Conservation (phyloP, 2,888 invertebrate species). For the Acrobasis suavella region DNA sequence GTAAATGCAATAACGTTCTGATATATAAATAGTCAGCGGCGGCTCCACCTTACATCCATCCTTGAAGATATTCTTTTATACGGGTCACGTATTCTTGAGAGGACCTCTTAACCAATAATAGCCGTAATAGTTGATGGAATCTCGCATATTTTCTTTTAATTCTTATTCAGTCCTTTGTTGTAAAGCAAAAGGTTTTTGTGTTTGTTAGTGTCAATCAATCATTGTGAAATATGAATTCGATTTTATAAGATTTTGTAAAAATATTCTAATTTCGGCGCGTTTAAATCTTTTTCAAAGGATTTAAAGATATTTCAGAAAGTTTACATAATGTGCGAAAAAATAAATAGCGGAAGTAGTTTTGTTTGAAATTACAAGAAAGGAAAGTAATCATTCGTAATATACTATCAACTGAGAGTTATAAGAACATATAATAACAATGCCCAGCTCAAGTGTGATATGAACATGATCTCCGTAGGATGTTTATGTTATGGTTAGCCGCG, state of each 20-base stretch:
- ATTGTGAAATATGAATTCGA: not conserved
- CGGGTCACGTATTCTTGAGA: conserved; percentile 76
- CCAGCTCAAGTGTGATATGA: not conserved
- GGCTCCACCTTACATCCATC: conserved; percentile 46
- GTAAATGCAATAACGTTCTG: conserved; percentile 55
- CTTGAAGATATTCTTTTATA: conserved; percentile 58
- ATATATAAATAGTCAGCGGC: conserved; percentile 61
- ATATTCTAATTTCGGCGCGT: conserved; percentile 32
- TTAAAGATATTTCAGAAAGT: not conserved
- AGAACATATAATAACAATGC: not conserved
- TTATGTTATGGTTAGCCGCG: conserved; percentile 8
- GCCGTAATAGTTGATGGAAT: conserved; percentile 57
- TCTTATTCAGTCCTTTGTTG: conserved; percentile 50
- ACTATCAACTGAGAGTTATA: not conserved
- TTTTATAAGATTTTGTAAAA: not conserved
- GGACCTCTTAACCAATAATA: conserved; percentile 54
- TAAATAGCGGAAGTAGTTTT: no score
- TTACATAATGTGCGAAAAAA: not conserved
- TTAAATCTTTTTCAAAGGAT: conserved; percentile 40
- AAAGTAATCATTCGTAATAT: not conserved
- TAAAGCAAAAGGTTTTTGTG: conserved; percentile 14
- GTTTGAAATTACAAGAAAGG: no score
- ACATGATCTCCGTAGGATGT: conserved; percentile 12
- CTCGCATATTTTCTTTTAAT: conserved; percentile 69
- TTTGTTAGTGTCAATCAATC: not conserved